A percentile compares a stretch with the other conserved stretches of the same genome.
Conservation (phyloP, 2,797 vertebrate genomes). For the Diglossa cyanea region DNA sequence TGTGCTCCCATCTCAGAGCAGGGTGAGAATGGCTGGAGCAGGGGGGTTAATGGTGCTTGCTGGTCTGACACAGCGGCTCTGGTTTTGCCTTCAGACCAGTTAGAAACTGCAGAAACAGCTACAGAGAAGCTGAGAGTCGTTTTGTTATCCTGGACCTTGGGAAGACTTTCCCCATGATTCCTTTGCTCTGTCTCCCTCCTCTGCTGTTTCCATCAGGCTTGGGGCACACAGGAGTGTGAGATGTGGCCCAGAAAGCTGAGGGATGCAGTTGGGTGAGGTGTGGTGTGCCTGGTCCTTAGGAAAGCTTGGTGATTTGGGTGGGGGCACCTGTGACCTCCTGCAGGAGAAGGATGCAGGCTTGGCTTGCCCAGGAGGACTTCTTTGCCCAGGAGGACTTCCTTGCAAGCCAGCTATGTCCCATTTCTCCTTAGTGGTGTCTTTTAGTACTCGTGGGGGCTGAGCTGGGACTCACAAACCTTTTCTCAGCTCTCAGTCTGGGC, state of each 20-base stretch:
- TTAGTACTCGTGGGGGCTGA: not conserved
- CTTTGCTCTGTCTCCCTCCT: not conserved
- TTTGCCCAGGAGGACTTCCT: not conserved
- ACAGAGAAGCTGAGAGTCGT: not conserved
- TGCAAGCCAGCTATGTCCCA: accelerated
- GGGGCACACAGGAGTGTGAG: not conserved
- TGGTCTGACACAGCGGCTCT: not conserved
- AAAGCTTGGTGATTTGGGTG: not conserved
- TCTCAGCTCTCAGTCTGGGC: not conserved
- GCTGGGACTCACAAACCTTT: not conserved
- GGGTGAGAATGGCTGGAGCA: not conserved
- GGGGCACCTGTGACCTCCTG: not conserved
- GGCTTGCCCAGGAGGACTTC: not conserved
- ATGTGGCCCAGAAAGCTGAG: not conserved
- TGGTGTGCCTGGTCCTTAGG: not conserved
- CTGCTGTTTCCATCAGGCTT: not conserved
- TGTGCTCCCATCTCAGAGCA: accelerated
- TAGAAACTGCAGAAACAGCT: not conserved
- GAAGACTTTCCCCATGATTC: accelerated
- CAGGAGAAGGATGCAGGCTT: not conserved
- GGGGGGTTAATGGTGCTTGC: accelerated
- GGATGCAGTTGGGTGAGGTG: not conserved
- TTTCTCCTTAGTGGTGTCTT: not conserved
- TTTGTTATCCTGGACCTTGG: not conserved
- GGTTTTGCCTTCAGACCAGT: not conserved